A percentile compares a stretch with the other conserved stretches of the same genome.
Conservation (phyloP, 2,113 vertebrate genomes). For the Patagioenas fasciata region DNA sequence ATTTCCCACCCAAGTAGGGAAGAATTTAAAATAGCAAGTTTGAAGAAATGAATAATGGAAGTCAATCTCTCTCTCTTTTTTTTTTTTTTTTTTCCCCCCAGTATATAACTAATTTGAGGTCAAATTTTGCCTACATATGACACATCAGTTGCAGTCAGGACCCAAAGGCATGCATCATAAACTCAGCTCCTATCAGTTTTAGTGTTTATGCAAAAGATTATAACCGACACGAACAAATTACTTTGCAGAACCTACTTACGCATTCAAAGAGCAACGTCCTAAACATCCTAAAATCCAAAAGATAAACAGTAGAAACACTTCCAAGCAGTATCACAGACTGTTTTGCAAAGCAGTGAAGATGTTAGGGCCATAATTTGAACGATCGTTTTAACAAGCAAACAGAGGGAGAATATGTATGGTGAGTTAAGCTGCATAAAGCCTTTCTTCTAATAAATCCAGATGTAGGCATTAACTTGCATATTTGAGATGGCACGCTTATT, state of each 20-base stretch:
- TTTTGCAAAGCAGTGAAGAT: conserved; percentile 43
- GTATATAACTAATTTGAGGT: background rate
- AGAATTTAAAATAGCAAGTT: background rate
- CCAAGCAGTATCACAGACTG: conserved; percentile 40
- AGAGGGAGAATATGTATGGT: conserved; percentile 50
- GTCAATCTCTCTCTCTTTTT: background rate
- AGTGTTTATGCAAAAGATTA: conserved; percentile 50
- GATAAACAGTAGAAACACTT: conserved; percentile 39
- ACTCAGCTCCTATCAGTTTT: background rate
- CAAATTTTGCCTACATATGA: conserved; percentile 1
- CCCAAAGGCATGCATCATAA: conserved; percentile 3
- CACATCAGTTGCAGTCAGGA: background rate
- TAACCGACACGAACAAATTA: conserved; percentile 29
- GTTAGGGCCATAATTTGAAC: conserved; percentile 33
- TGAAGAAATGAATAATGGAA: conserved; percentile 8
- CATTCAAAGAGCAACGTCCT: conserved; percentile 47
- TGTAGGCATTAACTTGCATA: conserved; percentile 70
- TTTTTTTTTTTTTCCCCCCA: background rate
- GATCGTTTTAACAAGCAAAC: conserved; percentile 64
- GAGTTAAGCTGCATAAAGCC: conserved; percentile 72
- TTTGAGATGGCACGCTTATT: conserved; percentile 74
- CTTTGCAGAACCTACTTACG: conserved; percentile 31
- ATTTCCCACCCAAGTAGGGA: background rate
- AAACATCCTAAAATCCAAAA: conserved; percentile 26
- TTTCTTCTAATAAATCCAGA: conserved; percentile 77